Conservation (phyloP, 2,888 invertebrate genomes). For the Adela reaumurella region DNA sequence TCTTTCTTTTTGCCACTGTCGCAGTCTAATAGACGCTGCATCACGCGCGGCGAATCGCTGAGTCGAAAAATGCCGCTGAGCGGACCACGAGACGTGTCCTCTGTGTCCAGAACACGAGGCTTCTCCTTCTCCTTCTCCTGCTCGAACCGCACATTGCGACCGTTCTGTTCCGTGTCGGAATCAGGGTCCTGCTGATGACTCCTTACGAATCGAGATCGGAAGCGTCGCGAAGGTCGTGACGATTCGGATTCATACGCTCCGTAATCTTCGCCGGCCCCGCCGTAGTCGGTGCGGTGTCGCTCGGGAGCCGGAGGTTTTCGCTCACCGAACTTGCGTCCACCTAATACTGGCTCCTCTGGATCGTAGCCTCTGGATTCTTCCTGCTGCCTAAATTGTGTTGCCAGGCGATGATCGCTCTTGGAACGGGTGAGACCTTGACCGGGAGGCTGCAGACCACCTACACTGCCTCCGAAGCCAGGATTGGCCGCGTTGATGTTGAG, state of each 20-base stretch:
- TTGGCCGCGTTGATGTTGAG: constrained; percentile 70
- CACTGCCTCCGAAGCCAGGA: constrained; percentile 52
- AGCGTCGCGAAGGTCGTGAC: constrained; percentile 62
- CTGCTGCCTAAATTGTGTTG: constrained; percentile 83
- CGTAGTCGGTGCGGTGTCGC: constrained; percentile 56
- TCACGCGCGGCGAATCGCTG: constrained; percentile 83
- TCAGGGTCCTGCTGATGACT: constrained; percentile 70
- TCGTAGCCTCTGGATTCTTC: constrained; percentile 68
- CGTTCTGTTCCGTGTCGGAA: constrained; percentile 67
- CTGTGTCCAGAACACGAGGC: constrained; percentile 79
- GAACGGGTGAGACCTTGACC: constrained; percentile 83
- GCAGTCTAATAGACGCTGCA: constrained; percentile 82
- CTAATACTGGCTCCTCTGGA: constrained; percentile 67
- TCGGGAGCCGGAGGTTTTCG: constrained; percentile 53
- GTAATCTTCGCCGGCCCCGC: constrained; percentile 59
- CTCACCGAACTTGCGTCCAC: constrained; percentile 77
- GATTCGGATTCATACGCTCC: constrained; percentile 64
- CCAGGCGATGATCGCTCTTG: constrained; percentile 89
- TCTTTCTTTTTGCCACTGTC: constrained; percentile 73
- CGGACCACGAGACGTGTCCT: constrained; percentile 82
- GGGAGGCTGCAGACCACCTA: constrained; percentile 58
- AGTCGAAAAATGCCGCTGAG: constrained; percentile 86
- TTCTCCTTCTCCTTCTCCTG: constrained; percentile 56
- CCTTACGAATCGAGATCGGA: constrained; percentile 67
- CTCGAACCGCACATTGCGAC: constrained; percentile 64